These are phyloP conservation scores for Gymnosoma rotundatum DNA, from an alignment of 2,888 invertebrate species.

Conservation along the genomic window DNA sequence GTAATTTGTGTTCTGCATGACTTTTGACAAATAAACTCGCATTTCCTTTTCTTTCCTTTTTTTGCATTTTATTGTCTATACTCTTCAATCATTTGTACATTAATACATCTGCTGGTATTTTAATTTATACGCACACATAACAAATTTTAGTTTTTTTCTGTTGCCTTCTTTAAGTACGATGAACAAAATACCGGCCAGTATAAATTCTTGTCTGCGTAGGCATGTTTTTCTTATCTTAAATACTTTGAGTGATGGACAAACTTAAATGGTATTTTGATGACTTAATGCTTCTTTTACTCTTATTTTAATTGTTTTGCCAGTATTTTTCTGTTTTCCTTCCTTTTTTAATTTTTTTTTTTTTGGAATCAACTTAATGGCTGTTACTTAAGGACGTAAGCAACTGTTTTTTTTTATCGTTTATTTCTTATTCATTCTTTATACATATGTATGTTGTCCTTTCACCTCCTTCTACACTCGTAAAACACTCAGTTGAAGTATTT, in stretches of 20 bases:
- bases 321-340: slow-evolving; percentile 22
- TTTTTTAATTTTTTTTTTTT: slow-evolving; percentile 4
- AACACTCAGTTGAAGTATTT: slow-evolving; percentile 42
- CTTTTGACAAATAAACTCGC: slow-evolving; percentile 62
- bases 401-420: slow-evolving; percentile 30
- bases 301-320: slow-evolving; percentile 59
- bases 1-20: slow-evolving; percentile 70
- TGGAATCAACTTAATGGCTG: slow-evolving; percentile 62
- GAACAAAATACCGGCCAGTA: background rate
- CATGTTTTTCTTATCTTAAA: slow-evolving; percentile 39
- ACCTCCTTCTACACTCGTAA: slow-evolving; percentile 23
- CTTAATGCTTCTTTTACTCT: slow-evolving; percentile 50
- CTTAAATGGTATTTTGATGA: slow-evolving; percentile 69
- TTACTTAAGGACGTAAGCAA: slow-evolving; percentile 57
- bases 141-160: slow-evolving; percentile 26
- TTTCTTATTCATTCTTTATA: background rate
- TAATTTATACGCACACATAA: slow-evolving; percentile 8
- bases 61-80: slow-evolving; percentile 40
- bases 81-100: slow-evolving; percentile 57
- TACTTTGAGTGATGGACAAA: slow-evolving; percentile 41
- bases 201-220: slow-evolving; percentile 37
- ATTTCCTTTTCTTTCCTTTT: slow-evolving; percentile 16
- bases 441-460: background rate
- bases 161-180: slow-evolving; percentile 2
- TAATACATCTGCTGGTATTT: slow-evolving; percentile 44